A percentile compares a stretch with the other conserved stretches of the same genome.
Evolutionary conservation across 1,140 invertebrate genomes (phyloP).

Genomic region (Euura saliciscinereae): DNA sequence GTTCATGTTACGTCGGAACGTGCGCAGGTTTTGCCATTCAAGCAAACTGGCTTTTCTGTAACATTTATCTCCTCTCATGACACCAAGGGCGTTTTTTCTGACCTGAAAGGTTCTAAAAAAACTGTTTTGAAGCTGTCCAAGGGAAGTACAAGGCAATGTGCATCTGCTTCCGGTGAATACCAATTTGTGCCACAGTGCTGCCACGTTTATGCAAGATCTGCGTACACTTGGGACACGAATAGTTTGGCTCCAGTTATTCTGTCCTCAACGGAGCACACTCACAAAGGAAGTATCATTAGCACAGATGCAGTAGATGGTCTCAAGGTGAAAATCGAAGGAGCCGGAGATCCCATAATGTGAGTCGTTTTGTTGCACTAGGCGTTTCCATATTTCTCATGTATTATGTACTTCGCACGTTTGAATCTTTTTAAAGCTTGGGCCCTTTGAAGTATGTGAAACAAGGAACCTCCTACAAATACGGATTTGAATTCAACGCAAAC

Average conservation of each 20-base stretch:
- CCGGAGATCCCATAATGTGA: constrained; percentile 38
- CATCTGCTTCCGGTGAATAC: constrained; percentile 74
- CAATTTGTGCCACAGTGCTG: constrained; percentile 80
- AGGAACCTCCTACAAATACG: constrained; percentile 55
- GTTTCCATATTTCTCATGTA: too few relatives aligned
- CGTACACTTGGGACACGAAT: constrained; percentile 54
- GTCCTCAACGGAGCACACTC: constrained; percentile 47
- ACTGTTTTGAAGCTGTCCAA: constrained; percentile 50
- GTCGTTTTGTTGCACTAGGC: background rate
- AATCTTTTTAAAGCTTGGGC: constrained; percentile 39
- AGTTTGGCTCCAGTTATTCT: constrained; percentile 46
- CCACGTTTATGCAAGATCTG: constrained; percentile 74
- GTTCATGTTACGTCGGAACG: constrained; percentile 71
- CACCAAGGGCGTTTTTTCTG: constrained; percentile 56
- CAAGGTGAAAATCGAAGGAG: constrained; percentile 44
- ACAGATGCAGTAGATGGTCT: constrained; percentile 33
- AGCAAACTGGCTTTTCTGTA: constrained; percentile 78
- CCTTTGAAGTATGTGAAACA: constrained; percentile 47
- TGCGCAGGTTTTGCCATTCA: constrained; percentile 72
- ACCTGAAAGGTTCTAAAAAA: constrained; percentile 40
- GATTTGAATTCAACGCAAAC: constrained; percentile 61
- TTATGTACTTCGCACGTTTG: background rate
- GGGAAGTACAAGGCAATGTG: constrained; percentile 68
- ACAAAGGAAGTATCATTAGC: constrained; percentile 48
- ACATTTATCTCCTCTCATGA: constrained; percentile 73